phyloP scores from a whole-genome alignment of 2,113 vertebrate genomes.

The Ctenomys sociabilis region DNA sequence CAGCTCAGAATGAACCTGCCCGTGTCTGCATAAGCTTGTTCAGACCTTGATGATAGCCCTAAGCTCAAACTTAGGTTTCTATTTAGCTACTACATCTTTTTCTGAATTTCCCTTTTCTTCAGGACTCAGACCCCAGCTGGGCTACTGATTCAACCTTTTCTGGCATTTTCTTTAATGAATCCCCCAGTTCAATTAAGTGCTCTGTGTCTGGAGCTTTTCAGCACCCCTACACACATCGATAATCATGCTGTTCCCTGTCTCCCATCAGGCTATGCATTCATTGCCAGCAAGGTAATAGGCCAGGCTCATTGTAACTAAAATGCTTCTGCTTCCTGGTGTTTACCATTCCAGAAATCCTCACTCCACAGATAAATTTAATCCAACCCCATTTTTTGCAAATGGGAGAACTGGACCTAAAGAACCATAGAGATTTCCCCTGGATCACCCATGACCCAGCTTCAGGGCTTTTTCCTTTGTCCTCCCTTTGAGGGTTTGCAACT shows the following conservation, averaged over 20 bases:
- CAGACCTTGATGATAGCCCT: neutral
- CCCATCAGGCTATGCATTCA: neutral
- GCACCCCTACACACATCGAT: neutral
- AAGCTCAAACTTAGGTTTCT: neutral
- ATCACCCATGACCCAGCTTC: neutral
- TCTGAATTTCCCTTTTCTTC: constrained; percentile 56
- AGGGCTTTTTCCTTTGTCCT: neutral
- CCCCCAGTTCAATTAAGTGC: neutral
- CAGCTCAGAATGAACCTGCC: neutral
- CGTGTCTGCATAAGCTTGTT: neutral
- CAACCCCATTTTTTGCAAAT: neutral
- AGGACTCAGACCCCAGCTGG: neutral
- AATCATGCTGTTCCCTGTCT: neutral
- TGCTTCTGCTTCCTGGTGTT: neutral
- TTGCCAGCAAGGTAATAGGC: neutral
- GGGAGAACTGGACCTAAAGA: neutral
- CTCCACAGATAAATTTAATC: constrained; percentile 20
- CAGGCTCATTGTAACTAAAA: constrained; percentile 34
- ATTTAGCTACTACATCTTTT: constrained; percentile 2
- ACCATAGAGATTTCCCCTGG: constrained; percentile 17
- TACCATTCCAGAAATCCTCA: constrained; percentile 33
- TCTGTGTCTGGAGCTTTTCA: neutral
- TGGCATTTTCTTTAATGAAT: neutral
- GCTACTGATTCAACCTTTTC: neutral
- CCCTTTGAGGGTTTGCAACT: neutral